Base-by-base conservation (phyloP, 2,888 invertebrate genomes). In the Argyresthia albistria region DNA sequence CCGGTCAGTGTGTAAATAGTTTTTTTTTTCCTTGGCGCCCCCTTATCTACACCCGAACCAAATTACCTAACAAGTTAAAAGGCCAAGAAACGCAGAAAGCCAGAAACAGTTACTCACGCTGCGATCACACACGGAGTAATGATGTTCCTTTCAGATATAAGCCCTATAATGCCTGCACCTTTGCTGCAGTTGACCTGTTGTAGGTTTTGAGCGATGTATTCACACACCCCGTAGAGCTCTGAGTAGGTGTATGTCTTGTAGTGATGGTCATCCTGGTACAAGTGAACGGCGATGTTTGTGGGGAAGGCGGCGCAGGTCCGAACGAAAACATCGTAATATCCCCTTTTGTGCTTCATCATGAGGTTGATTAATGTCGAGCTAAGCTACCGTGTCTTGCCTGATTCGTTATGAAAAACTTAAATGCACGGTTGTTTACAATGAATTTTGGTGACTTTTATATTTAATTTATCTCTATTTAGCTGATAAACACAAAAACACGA, bases 71-170 rank as follows among this genome's bases (percentile, higher is more conserved):
- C 3, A 25, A 6, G 25, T 25, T 6, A 25, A 25, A 6, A 25
- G 25, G 25, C 25, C 2, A 4, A 25, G 2, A 25, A 6, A 6
- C 6, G 25, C 25, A 2, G 2, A 25, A 25, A 25, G 6, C 3
- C 25, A 25, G 25, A 25, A 25, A 25, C 25, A 6, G 25, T 25
- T 57, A 80, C 86, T 80, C 78, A 90, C 91, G 90, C 88, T 37
- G 90, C 80, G 59, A 90, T 78, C 54, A 89, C 67, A 58, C 89
- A 81, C 43, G 90, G 90, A 60, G 89, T 76, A 50, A 88, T 75
- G 46, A 82, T 66, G 65, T 89, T 89, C 60, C 88, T 88, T 46
- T 79, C 74, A 53, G 89, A 83, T 50, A 84, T 65, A 47, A 90
- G 63, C 43, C 88, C 89, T 60, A 90, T 76, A 49, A 78, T 43